Conservation (phyloP, 2,888 invertebrate species). For the Dermolepida albohirtum region DNA sequence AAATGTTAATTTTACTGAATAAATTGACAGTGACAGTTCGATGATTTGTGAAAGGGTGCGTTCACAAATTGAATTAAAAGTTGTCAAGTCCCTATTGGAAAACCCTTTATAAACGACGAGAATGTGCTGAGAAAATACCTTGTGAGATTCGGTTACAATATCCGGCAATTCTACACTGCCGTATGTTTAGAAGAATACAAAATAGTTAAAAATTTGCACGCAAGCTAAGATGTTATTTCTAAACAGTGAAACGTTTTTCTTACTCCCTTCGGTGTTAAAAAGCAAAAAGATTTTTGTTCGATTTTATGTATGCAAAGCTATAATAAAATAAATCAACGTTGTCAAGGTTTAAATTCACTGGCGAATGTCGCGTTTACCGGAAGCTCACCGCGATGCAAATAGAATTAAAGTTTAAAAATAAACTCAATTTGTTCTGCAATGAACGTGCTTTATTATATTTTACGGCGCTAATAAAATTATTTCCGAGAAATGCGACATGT, state of each 20-base stretch:
- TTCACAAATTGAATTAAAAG: no score
- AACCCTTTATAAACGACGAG: conserved; percentile 77
- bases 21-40: no score
- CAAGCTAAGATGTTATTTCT: conserved; percentile 91
- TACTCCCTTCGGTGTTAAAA: conserved; percentile 83
- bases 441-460: conserved; percentile 92
- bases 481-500: conserved; percentile 84
- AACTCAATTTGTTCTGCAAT: conserved; percentile 81
- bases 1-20: no score
- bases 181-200: conserved; percentile 89
- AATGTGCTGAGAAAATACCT: conserved; percentile 91
- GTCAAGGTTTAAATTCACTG: conserved; percentile 59
- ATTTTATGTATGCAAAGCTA: conserved; percentile 81
- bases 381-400: conserved; percentile 81
- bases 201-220: conserved; percentile 89
- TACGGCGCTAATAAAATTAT: conserved; percentile 69
- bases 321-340: conserved; percentile 75
- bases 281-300: conserved; percentile 78
- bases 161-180: conserved; percentile 91
- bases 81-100: no score
- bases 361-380: conserved; percentile 84
- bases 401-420: conserved; percentile 78
- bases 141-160: conserved; percentile 91
- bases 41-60: no score
- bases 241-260: conserved; percentile 77